These are phyloP conservation scores for Oligia latruncula DNA, from an alignment of 2,888 invertebrate genomes.

Conservation along the genomic window DNA sequence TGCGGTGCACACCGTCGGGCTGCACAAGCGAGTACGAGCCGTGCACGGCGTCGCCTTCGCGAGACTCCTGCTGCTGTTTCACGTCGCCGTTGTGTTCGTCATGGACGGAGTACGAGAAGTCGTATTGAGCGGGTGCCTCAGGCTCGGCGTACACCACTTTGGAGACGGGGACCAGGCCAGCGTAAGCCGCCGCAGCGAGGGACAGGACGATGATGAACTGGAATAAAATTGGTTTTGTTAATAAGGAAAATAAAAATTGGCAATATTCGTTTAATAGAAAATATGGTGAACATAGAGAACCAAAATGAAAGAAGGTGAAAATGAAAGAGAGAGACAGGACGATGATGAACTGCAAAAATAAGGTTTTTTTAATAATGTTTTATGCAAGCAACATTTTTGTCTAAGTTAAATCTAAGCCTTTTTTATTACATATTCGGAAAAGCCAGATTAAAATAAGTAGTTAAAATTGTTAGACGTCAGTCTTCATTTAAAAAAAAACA, in stretches of 20 bases:
- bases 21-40: slow-evolving; percentile 88
- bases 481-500: neutral
- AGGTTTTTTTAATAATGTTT: neutral
- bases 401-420: no score
- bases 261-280: no score
- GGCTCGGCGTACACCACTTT: slow-evolving; percentile 80
- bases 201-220: slow-evolving; percentile 76
- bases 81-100: slow-evolving; percentile 85
- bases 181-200: slow-evolving; percentile 76
- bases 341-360: slow-evolving; percentile 74
- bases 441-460: neutral
- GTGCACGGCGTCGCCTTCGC: slow-evolving; percentile 84
- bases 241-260: no score
- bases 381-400: neutral
- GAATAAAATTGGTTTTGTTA: no score
- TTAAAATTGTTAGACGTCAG: neutral
- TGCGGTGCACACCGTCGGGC: slow-evolving; percentile 85
- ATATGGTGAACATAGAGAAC: no score
- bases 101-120: slow-evolving; percentile 86
- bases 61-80: slow-evolving; percentile 86
- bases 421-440: neutral
- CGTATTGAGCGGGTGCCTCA: slow-evolving; percentile 84
- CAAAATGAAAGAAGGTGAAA: no score
- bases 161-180: slow-evolving; percentile 73
- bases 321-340: slow-evolving; percentile 72